A percentile compares a stretch with the other conserved stretches of the same genome.
phyloP scores from a whole-genome alignment of 2,888 invertebrate genomes.

The Mycalesis mineus region DNA sequence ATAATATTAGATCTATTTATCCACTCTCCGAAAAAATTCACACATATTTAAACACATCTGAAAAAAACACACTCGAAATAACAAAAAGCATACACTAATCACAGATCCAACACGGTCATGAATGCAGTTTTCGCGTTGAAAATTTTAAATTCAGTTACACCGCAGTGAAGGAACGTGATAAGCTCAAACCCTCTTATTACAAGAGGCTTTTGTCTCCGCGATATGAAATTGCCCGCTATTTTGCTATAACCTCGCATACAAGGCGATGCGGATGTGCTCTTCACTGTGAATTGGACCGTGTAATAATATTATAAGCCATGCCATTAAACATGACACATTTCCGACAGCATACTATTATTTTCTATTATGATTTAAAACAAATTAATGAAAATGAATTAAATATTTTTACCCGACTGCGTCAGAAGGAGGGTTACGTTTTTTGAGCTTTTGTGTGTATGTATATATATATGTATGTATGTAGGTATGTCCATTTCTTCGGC shows the following conservation, averaged over 20 bases:
- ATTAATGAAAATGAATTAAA: too few species aligned
- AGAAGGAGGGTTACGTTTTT: too few species aligned
- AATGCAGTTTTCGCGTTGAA: constrained; percentile 1
- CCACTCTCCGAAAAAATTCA: too few species aligned
- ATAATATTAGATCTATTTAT: too few species aligned
- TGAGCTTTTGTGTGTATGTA: too few species aligned
- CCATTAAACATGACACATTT: not conserved
- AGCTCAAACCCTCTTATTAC: constrained; percentile 18
- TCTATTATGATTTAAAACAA: too few species aligned
- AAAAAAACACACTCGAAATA: not conserved
- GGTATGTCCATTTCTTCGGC: too few species aligned
- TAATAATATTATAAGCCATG: not conserved
- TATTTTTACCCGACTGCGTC: too few species aligned
- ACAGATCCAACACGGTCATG: not conserved
- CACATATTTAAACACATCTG: too few species aligned
- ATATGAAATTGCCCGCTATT: constrained; percentile 20
- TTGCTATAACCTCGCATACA: constrained; percentile 13
- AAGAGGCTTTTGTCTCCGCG: constrained; percentile 19
- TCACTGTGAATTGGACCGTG: not conserved
- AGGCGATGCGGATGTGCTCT: not conserved
- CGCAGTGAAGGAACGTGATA: constrained; percentile 17
- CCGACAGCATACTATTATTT: not conserved
- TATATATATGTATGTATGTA: too few species aligned
- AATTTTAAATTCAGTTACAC: constrained; percentile 14
- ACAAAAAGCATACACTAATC: not conserved